Evolutionary conservation across 2,113 vertebrate species (phyloP), one percentile per base, ranked within the genome.

Genomic region (Passer domesticus): DNA sequence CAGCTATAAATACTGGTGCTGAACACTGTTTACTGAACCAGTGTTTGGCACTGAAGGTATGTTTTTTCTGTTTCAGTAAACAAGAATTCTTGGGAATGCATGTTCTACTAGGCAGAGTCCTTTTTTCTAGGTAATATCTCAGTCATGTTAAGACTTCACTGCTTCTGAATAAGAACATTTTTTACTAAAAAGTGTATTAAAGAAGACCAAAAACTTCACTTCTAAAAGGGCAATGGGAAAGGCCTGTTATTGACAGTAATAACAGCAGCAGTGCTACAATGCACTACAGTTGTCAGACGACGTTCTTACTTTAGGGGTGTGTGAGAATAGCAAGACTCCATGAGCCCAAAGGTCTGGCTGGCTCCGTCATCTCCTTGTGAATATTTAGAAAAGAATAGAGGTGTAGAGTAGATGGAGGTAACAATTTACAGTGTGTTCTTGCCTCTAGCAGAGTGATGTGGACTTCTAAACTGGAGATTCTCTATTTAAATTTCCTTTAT

Each of bases 231-330:
- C 28, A 20, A 1, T 58, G 33, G 49, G 39, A 69, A 72, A 14
- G 56, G 9, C 7, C 35, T 59, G 14, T 64, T 74, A 13, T 0
- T 75, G 30, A 15, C 13, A 43, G 10, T 12, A 13, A 0, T 43
- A 67, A 37, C 9, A 52, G 44, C 56, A 91, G 2, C 22, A 53
- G 24, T 79, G 30, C 22, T 63, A 3, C 53, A 53, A 1, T 49
- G 62, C 27, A 8, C 55, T 74, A 33, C 33, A 83, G 1, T 41
- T 35, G 24, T 46, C 31, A 39, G 43, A 49, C 0, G 0, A 49
- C 0, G 0, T 4, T 76, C 4, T 27, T 75, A 4, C 31, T 75
- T 37, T 3, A 76, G n/a, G 7, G 27, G 9, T 56, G 14, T 43
- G 2, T 30, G 63, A 55, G 39, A 37, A 37, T 44, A 44, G 11